Conservation (phyloP, 1,140 invertebrate genomes). For the Steinernema feltiae region DNA sequence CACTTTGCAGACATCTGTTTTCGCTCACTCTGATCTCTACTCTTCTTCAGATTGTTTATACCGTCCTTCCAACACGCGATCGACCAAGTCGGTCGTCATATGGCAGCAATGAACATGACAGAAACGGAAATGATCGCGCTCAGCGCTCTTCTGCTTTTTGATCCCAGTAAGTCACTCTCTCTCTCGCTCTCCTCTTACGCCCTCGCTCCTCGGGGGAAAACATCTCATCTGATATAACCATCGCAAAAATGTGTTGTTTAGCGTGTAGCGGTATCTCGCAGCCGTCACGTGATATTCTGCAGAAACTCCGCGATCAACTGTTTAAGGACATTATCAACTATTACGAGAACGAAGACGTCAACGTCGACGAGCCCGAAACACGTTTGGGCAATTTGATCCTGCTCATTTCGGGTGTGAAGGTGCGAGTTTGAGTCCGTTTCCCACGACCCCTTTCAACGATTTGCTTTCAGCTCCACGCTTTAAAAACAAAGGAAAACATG, state of each 20-base stretch:
- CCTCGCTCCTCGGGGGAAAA: too few species aligned
- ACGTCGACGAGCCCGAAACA: constrained; percentile 28
- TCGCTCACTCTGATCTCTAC: not conserved
- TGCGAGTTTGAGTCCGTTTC: not conserved
- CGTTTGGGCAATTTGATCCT: constrained; percentile 34
- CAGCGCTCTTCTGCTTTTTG: constrained; percentile 21
- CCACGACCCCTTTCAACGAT: not conserved
- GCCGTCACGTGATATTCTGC: constrained; percentile 15
- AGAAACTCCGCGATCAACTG: constrained; percentile 29
- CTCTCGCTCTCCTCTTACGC: too few species aligned
- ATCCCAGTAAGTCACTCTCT: constrained; percentile 35
- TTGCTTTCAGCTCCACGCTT: constrained; percentile 29
- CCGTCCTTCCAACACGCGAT: constrained; percentile 33
- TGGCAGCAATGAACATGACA: constrained; percentile 27
- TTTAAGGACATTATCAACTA: constrained; percentile 34
- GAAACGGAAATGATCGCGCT: constrained; percentile 30
- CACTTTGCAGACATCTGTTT: not conserved
- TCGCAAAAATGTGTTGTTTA: constrained; percentile 17
- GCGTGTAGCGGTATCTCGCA: constrained; percentile 18
- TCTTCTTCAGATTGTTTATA: constrained; percentile 27
- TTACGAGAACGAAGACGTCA: constrained; percentile 27
- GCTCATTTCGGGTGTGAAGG: constrained; percentile 32
- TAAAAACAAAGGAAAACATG: constrained; percentile 37
- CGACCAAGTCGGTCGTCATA: constrained; percentile 28
- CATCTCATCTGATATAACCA: not conserved